Evolutionary conservation across 2,888 invertebrate species (phyloP), one percentile per base, ranked within the genome.

Genomic region (Caenorhabditis sp.): DNA sequence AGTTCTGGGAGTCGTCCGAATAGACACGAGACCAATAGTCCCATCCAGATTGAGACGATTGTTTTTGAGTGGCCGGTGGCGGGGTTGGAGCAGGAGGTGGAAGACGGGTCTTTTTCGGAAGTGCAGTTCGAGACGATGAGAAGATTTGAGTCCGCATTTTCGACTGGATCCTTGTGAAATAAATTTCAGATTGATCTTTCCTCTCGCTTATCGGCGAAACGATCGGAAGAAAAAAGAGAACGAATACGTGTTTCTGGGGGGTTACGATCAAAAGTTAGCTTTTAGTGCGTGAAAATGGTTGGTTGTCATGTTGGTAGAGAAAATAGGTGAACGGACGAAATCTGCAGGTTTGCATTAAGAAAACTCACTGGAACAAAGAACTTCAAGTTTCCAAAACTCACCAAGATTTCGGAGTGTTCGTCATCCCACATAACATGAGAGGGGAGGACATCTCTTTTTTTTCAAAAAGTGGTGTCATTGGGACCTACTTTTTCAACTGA

Each of bases 11-110:
- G n/a, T 79, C 79, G 10, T 79, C 79, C 8, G 74, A 58, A 47
- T 84, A 84, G 41, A 84, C 76, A 38, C 84, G 72, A 24, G 70
- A 44, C 84, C 84, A 84, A 61, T 84, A 84, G n/a, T 84, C 84
- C 84, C 84, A 84, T 22, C 84, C 80, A 24, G 77, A 66, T 28
- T 63, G 54, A 54, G 68, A 38, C n/a, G 68, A 44, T 24, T 58
- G 56, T n/a, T 49, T 59, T 28, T 38, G 31, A 58, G 28, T n/a
- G 4, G 41, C 19, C 7, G 72, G 22, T 24, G 35, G 24, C 10
- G 54, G 28, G 0, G 31, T 19, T 35, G 66, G 66, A 63, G 63
- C 10, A 12, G 10, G 49, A 54, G 49, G 41, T 22, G 38, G 61
- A 61, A 26, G 54, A 38, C 68, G 54, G 51, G 49, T 68, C 54